Evolutionary conservation across 2,113 vertebrate genomes (phyloP).

Genomic region (Takifugu bimaculatus): DNA sequence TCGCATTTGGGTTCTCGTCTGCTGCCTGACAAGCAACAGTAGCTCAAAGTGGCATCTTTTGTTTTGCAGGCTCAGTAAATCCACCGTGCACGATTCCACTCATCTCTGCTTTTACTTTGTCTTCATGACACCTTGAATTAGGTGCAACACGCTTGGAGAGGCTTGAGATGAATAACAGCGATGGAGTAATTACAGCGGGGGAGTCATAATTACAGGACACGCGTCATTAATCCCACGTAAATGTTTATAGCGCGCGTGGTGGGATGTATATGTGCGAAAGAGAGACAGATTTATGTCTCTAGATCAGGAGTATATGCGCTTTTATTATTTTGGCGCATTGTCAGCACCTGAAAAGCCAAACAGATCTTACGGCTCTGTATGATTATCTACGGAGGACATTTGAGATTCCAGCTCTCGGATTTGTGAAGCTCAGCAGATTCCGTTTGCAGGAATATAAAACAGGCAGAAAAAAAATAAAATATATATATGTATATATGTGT

Average conservation of each 20-base stretch:
- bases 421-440: no score
- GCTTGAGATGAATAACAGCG: constrained; percentile 22
- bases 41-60: no score
- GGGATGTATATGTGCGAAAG: constrained; percentile 7
- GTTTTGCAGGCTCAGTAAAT: no score
- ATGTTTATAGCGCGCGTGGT: constrained; percentile 26
- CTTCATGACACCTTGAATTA: constrained; percentile 9
- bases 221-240: constrained; percentile 32
- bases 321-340: constrained; percentile 1
- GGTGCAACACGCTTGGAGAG: constrained; percentile 11
- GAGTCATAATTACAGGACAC: constrained; percentile 48
- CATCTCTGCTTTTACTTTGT: no score
- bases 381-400: no score
- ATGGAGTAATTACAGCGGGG: constrained; percentile 43
- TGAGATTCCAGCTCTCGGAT: no score
- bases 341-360: constrained; percentile 22
- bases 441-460: no score
- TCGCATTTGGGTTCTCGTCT: no score
- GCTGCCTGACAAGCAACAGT: no score
- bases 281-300: constrained; percentile 29
- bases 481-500: no score
- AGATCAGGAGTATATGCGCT: background rate
- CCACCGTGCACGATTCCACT: no score
- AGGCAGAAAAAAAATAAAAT: no score
- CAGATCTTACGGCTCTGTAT: constrained; percentile 1